Base-by-base conservation (phyloP, 2,113 vertebrate species). In the Mirza zaza region DNA sequence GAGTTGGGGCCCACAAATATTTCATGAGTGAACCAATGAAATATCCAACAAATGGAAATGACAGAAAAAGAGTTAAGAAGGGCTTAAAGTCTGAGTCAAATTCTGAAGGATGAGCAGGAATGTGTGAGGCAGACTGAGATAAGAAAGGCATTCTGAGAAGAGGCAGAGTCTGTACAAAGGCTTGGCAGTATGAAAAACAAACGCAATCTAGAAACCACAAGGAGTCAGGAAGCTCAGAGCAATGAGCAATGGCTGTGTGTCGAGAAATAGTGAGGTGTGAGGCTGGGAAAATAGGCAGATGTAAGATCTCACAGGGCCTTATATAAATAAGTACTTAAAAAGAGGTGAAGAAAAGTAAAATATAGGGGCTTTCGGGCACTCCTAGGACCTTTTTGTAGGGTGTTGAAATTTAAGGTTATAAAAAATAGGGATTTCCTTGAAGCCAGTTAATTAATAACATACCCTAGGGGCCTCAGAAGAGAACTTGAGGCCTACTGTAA, bases 371-470 rank as follows among this genome's bases (percentile, higher is more conserved):
- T 95, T 65, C 76, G 6, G 13, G 4, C 39, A 80, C 68, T 89
- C 79, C 85, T 59, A 34, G 71, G 55, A 89, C 2, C 13, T 52
- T 65, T 93, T 77, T 86, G 55, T 57, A 75, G 81, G 68, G 45
- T 84, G 23, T 63, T 94, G 85, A 92, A 92, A 94, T 87, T 65
- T 84, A 82, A 73, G 25, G 15, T n/a, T n/a, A 84, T 10, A 57
- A 63, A 73, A 95, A 75, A 42, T 36, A 85, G 73, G 23, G 14
- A 76, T 79, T 96, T 90, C 68, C 92, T 95, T 91, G 80, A 97
- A 95, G 36, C 83, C 42, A 36, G 29, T 11, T 95, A 70, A 87
- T 87, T 95, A 83, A 63, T 90, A 92, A 87, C 55, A 67, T 91
- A 82, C 21, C 52, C 3, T 90, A 36, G 55, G 76, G 29, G 48